Base-by-base conservation (phyloP, 2,888 invertebrate species). In the Xanthorhoe designata region DNA sequence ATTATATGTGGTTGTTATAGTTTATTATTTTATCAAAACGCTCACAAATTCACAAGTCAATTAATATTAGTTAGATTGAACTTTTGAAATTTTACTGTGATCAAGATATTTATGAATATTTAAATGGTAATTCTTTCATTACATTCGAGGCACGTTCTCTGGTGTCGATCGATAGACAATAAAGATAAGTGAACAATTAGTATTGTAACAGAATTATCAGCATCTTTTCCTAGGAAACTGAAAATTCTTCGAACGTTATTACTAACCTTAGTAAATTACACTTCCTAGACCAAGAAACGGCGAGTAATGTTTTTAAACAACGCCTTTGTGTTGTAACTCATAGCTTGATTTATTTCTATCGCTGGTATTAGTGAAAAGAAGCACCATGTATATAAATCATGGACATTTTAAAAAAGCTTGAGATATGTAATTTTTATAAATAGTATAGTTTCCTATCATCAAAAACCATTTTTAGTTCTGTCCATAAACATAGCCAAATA, bases 261-360 rank as follows among this genome's bases (percentile, higher is more conserved):
- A 38, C 45, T 38, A 62, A 51, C 52, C 52, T 60, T 54, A 45
- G 75, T 79, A 80, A 57, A 61, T 64, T 68, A 68, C 61, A 64
- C 47, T 79, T 80, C 82, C 83, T 78, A 81, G 82, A 83, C 79
- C 80, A 81, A 83, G 86, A 80, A 84, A 83, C 79, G 81, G 74
- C 77, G 78, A 76, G 82, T 82, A 78, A 85, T 91, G 89, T 92
- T 92, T 91, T 88, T 89, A 92, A 92, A 92, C 91, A 92, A 78
- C 80, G 79, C 89, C 90, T 89, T 90, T 91, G 89, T 91, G 78
- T 79, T 77, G 75, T 82, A 79, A 84, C 78, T 79, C 82, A 78
- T 79, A 80, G 81, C 81, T 61, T 79, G 76, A 81, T 81, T 78
- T 77, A 78, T 78, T 80, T 83, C 74, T 82, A 82, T 82, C 78